Conservation (phyloP, 2,888 invertebrate species). For the Chrysina gloriosa region DNA sequence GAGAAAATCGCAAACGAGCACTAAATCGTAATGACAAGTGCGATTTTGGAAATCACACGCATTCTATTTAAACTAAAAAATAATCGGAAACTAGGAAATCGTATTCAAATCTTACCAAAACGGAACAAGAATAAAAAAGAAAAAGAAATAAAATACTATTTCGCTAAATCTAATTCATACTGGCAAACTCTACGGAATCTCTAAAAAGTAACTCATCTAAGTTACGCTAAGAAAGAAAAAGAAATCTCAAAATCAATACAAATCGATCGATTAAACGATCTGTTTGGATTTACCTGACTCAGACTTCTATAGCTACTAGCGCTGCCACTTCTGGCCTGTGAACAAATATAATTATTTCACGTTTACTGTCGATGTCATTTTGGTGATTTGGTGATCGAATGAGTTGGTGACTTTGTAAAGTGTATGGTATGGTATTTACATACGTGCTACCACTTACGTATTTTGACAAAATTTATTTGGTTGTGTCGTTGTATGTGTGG, state of each 20-base stretch:
- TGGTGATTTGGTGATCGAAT: not conserved
- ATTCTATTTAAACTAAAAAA: too few relatives aligned
- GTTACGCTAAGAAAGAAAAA: not conserved
- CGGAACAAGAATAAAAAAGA: not conserved
- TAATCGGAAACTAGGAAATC: too few relatives aligned
- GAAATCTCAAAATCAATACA: not conserved
- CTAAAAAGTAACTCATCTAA: not conserved
- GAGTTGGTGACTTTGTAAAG: too few relatives aligned
- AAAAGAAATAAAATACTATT: not conserved
- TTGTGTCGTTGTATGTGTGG: too few relatives aligned
- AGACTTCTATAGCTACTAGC: constrained; percentile 92
- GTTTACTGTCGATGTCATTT: constrained; percentile 29
- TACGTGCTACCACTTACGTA: too few relatives aligned
- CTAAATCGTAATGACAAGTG: too few relatives aligned
- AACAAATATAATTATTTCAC: constrained; percentile 56
- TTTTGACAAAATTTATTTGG: too few relatives aligned
- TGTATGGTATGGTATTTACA: too few relatives aligned
- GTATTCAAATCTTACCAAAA: too few relatives aligned
- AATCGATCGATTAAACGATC: not conserved
- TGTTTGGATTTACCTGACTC: constrained; percentile 76
- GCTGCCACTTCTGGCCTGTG: constrained; percentile 89
- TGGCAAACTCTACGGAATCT: not conserved
- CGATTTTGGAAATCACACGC: too few relatives aligned
- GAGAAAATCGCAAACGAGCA: too few relatives aligned
- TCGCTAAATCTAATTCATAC: not conserved